These are phyloP conservation scores for Lichenostomus cassidix DNA, from an alignment of 2,113 vertebrate species.

Conservation along the genomic window DNA sequence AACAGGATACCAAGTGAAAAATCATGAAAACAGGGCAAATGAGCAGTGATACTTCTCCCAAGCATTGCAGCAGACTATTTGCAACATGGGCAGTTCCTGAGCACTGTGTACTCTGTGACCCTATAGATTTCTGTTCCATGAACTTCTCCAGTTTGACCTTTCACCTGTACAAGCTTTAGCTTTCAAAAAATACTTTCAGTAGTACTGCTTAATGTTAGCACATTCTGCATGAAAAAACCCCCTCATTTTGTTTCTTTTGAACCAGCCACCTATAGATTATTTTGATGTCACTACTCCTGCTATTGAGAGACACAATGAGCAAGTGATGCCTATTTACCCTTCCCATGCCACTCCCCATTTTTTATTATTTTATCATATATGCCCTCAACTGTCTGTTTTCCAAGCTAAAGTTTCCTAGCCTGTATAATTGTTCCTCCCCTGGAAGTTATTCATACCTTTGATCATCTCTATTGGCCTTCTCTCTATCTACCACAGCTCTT, in stretches of 20 bases:
- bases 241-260: neutral
- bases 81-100: neutral
- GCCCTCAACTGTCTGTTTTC: neutral
- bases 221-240: accelerated
- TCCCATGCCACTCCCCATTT: conserved; percentile 33
- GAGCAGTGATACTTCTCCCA: neutral
- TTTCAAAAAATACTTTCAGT: neutral
- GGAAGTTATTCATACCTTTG: neutral
- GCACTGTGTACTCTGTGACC: neutral
- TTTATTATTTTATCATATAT: conserved; percentile 11
- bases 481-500: neutral
- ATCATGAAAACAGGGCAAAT: neutral
- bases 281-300: neutral
- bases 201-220: neutral
- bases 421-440: neutral
- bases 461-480: neutral
- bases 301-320: neutral
- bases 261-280: neutral
- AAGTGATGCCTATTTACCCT: neutral
- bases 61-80: neutral
- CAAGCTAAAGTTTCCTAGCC: neutral
- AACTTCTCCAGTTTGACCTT: neutral
- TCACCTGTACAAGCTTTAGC: neutral
- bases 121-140: neutral
- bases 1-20: neutral